These are phyloP conservation scores for Hirtodrosophila alboralis DNA, from an alignment of 2,888 invertebrate species.

Conservation along the genomic window DNA sequence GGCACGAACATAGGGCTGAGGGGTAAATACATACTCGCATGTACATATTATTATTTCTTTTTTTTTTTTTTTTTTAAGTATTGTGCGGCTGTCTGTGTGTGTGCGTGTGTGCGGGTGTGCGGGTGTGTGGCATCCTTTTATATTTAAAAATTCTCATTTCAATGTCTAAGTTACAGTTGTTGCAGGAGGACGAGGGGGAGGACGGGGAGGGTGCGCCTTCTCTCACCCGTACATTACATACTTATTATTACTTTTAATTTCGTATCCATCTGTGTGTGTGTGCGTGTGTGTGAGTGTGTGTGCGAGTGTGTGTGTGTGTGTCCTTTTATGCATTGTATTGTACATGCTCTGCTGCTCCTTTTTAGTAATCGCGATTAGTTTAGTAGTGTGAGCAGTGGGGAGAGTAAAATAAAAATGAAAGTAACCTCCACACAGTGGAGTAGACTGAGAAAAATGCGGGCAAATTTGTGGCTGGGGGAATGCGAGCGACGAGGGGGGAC, in stretches of 20 bases:
- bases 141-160: constrained; percentile 78
- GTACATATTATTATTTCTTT: too few relatives aligned
- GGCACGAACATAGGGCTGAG: neutral
- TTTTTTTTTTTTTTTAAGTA: too few relatives aligned
- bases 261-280: constrained; percentile 15
- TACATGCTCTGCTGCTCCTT: constrained; percentile 7
- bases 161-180: constrained; percentile 80
- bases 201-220: constrained; percentile 12
- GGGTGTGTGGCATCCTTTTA: constrained; percentile 74
- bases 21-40: constrained; percentile 6
- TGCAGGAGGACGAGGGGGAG: constrained; percentile 36
- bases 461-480: too few relatives aligned
- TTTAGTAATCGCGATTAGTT: too few relatives aligned
- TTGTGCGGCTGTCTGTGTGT: too few relatives aligned
- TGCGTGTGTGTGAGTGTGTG: constrained; percentile 21
- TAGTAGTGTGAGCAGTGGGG: too few relatives aligned
- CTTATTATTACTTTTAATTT: constrained; percentile 83
- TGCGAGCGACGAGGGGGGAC: too few relatives aligned
- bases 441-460: too few relatives aligned
- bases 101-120: constrained; percentile 25
- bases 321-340: constrained; percentile 39
- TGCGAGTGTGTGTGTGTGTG: constrained; percentile 26
- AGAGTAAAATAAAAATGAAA: too few relatives aligned
- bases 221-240: constrained; percentile 66
- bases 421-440: too few relatives aligned